Evolutionary conservation across 2,113 vertebrate genomes (phyloP).

Genomic region (Cinclus mexicanus): DNA sequence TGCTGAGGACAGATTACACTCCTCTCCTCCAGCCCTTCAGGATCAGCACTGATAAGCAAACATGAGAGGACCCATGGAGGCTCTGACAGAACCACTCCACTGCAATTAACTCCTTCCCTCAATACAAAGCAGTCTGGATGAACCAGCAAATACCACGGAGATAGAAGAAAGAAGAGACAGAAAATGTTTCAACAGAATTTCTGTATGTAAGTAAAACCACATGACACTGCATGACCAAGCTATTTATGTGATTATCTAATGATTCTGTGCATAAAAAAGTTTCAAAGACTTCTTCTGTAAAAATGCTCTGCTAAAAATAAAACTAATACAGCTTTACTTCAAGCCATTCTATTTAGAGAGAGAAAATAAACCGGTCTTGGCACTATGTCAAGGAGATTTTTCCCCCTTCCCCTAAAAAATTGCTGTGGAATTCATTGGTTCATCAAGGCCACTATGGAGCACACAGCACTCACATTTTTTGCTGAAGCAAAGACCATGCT

Average conservation of each 20-base stretch:
- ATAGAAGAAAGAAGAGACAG: background rate
- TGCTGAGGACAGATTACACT: background rate
- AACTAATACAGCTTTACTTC: background rate
- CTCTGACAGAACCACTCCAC: background rate
- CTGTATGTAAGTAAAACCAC: background rate
- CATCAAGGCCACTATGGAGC: background rate
- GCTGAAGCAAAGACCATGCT: background rate
- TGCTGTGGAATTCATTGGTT: background rate
- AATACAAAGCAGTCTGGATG: background rate
- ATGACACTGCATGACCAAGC: background rate
- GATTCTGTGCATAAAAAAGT: background rate
- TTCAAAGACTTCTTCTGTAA: background rate
- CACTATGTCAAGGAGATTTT: background rate
- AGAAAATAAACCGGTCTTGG: too few relatives aligned
- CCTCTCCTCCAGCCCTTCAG: background rate
- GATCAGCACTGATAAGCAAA: background rate
- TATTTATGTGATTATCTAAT: background rate
- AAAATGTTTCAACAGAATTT: background rate
- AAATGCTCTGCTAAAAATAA: background rate
- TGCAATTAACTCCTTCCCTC: background rate
- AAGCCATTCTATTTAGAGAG: background rate
- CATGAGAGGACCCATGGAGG: background rate
- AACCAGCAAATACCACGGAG: background rate
- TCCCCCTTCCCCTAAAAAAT: background rate
- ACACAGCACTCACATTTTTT: background rate